phyloP scores from a whole-genome alignment of 2,797 vertebrate species.

The Anguilla marmorata region DNA sequence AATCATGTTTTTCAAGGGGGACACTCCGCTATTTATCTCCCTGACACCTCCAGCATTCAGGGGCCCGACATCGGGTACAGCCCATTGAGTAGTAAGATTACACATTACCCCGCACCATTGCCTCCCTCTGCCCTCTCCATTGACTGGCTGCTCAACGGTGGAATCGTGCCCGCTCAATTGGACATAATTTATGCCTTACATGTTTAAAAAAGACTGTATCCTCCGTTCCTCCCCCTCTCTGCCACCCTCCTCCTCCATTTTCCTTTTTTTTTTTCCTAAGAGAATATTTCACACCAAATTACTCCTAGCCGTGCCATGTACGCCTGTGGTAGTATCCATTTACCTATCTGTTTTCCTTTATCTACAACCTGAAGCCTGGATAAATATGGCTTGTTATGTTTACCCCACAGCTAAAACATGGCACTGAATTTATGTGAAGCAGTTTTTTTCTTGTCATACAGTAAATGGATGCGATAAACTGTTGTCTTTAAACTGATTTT shows the following conservation, averaged over 20 bases:
- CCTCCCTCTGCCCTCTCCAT: slow-evolving; percentile 99
- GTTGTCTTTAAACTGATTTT: neutral
- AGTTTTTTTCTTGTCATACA: neutral
- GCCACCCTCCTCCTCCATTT: slow-evolving; percentile 52
- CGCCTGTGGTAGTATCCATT: slow-evolving; percentile 45
- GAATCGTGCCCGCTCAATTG: slow-evolving; percentile 92
- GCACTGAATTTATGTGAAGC: slow-evolving; percentile 19
- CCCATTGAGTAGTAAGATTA: slow-evolving; percentile 99
- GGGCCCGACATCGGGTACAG: slow-evolving; percentile 96
- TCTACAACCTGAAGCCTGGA: slow-evolving; percentile 29
- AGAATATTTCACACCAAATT: slow-evolving; percentile 38
- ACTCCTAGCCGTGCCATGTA: slow-evolving; percentile 55
- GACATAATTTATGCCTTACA: slow-evolving; percentile 95
- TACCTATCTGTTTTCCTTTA: slow-evolving; percentile 44
- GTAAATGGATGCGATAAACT: slow-evolving; percentile 6
- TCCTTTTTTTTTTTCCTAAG: neutral
- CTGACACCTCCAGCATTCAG: slow-evolving; percentile 98
- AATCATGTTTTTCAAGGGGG: slow-evolving; percentile 99
- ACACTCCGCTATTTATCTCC: slow-evolving; percentile 99
- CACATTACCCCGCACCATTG: slow-evolving; percentile 99
- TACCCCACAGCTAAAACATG: slow-evolving; percentile 15
- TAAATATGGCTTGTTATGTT: slow-evolving; percentile 13
- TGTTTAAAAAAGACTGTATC: slow-evolving; percentile 70
- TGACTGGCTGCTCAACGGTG: slow-evolving; percentile 98
- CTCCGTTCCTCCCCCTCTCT: slow-evolving; percentile 48